Evolutionary conservation across 2,113 vertebrate species (phyloP).

Genomic region (Himantopus leucocephalus): DNA sequence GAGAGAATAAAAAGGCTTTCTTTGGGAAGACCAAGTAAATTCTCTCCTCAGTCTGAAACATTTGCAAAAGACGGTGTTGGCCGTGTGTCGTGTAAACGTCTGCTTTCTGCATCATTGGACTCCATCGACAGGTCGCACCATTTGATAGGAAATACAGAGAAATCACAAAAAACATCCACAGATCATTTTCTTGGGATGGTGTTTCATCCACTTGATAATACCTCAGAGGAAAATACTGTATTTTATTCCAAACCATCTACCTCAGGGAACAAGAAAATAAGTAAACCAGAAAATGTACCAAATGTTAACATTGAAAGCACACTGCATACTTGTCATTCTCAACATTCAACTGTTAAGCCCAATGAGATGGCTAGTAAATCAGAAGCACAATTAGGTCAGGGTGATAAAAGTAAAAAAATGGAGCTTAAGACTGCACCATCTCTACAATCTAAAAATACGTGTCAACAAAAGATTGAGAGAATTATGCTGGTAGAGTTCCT

Average conservation of each 20-base stretch:
- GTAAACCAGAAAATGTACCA: slow-evolving; percentile 29
- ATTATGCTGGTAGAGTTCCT: slow-evolving; percentile 31
- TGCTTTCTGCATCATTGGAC: slow-evolving; percentile 35
- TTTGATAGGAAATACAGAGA: slow-evolving; percentile 23
- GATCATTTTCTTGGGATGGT: slow-evolving; percentile 50
- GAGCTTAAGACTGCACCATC: slow-evolving; percentile 32
- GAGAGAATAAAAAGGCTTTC: slow-evolving; percentile 74
- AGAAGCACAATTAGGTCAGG: slow-evolving; percentile 72
- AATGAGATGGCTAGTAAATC: slow-evolving; percentile 43
- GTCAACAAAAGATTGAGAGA: slow-evolving; percentile 55
- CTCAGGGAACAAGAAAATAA: slow-evolving; percentile 73
- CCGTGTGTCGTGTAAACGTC: not conserved
- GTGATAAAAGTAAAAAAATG: slow-evolving; percentile 26
- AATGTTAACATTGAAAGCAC: slow-evolving; percentile 37
- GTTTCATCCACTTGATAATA: slow-evolving; percentile 48
- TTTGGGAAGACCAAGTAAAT: slow-evolving; percentile 61
- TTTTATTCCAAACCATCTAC: slow-evolving; percentile 76
- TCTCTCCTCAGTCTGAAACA: slow-evolving; percentile 25
- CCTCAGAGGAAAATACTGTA: slow-evolving; percentile 68
- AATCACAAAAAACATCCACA: slow-evolving; percentile 4
- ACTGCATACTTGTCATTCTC: not conserved
- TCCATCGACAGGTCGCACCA: not conserved
- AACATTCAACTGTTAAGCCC: not conserved
- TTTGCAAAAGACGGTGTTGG: slow-evolving; percentile 39
- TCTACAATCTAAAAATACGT: slow-evolving; percentile 1